A percentile compares a stretch with the other conserved stretches of the same genome.
Evolutionary conservation across 2,797 vertebrate species (phyloP).

Genomic region (Orestias chungarensis): DNA sequence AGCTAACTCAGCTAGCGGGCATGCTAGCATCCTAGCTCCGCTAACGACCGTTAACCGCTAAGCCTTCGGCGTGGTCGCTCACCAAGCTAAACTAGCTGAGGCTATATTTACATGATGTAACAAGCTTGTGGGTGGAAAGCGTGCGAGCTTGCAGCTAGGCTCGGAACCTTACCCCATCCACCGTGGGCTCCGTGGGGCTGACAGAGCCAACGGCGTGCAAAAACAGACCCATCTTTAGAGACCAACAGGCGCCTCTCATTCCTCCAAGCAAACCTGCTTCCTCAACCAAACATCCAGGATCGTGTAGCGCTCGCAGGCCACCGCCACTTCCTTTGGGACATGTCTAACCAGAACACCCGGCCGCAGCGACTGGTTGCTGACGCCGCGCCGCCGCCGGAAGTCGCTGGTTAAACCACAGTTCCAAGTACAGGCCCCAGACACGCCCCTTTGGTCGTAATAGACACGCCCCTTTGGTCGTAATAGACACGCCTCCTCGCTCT

Average conservation of each 20-base stretch:
- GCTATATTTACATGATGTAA: neutral
- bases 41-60: no score
- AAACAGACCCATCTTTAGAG: constrained; percentile 80
- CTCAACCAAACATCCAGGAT: no score
- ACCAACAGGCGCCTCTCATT: constrained; percentile 64
- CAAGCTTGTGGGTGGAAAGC: neutral
- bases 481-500: no score
- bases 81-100: accelerated
- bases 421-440: no score
- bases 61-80: no score
- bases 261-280: no score
- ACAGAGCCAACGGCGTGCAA: constrained; percentile 76
- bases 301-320: constrained; percentile 49
- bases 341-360: constrained; percentile 45
- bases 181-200: constrained; percentile 73
- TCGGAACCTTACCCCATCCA: constrained; percentile 75
- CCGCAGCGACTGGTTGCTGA: constrained; percentile 54
- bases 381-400: constrained; percentile 54
- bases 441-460: constrained; percentile 35
- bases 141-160: constrained; percentile 20
- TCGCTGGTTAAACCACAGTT: no score
- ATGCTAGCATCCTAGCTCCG: constrained; percentile 8
- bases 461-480: no score
- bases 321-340: constrained; percentile 69
- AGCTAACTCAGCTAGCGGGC: no score